Percentiles rank a stretch among this genome's conserved stretches.
phyloP scores from a whole-genome alignment of 2,113 vertebrate genomes.

The Dipodomys ordii region DNA sequence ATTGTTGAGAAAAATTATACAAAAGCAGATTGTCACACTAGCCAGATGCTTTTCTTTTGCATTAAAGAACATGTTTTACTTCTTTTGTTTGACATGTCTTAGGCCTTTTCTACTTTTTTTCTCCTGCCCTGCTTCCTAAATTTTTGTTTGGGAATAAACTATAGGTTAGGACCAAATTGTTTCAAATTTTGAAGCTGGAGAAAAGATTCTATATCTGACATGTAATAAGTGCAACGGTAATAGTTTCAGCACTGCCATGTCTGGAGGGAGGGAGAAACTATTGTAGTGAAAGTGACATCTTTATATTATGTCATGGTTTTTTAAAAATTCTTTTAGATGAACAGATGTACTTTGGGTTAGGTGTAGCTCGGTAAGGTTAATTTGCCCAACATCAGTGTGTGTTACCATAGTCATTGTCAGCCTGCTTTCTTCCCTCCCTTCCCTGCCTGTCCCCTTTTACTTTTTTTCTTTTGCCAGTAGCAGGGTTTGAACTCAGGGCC shows the following conservation, averaged over 20 bases:
- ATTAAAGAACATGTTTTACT: slow-evolving; percentile 52
- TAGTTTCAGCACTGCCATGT: background rate
- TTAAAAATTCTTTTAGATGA: background rate
- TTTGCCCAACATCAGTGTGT: background rate
- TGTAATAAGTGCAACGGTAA: background rate
- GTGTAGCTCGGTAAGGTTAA: background rate
- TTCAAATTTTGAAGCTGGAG: slow-evolving; percentile 65
- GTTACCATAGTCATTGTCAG: background rate
- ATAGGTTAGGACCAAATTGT: slow-evolving; percentile 54
- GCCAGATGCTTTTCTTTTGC: slow-evolving; percentile 62
- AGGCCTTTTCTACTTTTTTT: background rate
- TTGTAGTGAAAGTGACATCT: slow-evolving; percentile 14
- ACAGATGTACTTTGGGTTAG: background rate
- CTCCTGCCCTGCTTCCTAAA: background rate
- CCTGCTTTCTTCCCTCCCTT: no score
- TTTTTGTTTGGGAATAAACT: slow-evolving; percentile 55
- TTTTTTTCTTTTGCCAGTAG: no score
- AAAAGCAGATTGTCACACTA: slow-evolving; percentile 70
- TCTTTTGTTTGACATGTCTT: slow-evolving; percentile 53
- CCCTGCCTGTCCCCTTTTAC: no score
- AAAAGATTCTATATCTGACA: background rate
- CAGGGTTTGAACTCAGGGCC: no score
- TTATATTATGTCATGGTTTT: no score
- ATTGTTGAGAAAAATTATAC: slow-evolving; percentile 57
- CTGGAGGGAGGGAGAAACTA: background rate